Evolutionary conservation across 2,113 vertebrate species (phyloP).

Genomic region (Corythaixoides concolor): DNA sequence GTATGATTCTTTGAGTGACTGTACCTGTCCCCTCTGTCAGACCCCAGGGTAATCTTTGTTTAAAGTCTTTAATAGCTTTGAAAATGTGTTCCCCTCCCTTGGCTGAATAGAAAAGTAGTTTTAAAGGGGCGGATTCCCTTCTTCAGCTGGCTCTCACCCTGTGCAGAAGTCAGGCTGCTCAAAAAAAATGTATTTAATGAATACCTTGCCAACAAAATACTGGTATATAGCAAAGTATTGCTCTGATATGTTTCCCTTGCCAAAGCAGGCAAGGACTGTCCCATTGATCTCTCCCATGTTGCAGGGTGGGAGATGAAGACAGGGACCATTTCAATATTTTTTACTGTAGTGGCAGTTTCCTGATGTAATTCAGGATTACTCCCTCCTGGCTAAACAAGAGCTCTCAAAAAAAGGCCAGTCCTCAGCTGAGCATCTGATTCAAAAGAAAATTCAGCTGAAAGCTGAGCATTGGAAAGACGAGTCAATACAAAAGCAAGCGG

Average conservation of each 20-base stretch:
- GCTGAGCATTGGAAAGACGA: not conserved
- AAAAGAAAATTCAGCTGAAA: conserved; percentile 41
- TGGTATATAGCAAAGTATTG: not conserved
- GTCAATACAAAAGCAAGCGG: not conserved
- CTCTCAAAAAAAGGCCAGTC: conserved; percentile 4
- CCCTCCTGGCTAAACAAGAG: conserved; percentile 3
- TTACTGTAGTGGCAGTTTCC: not conserved
- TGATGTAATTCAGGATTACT: conserved; percentile 46
- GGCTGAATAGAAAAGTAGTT: not conserved
- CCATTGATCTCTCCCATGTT: not conserved
- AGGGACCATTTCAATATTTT: not conserved
- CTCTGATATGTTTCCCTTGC: not conserved
- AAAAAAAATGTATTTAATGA: not conserved
- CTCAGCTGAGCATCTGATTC: conserved; percentile 16
- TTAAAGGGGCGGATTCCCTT: not conserved
- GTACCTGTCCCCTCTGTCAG: not conserved
- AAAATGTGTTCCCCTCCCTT: not conserved
- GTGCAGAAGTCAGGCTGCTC: not conserved
- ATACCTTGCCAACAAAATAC: not conserved
- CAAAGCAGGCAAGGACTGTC: not conserved
- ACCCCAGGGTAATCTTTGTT: not conserved
- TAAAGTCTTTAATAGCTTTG: not conserved
- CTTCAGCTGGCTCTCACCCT: not conserved
- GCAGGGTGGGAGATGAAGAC: not conserved
- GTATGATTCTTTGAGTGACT: not conserved